Conservation (phyloP, 2,888 invertebrate genomes). For the Idaea dimidiata region DNA sequence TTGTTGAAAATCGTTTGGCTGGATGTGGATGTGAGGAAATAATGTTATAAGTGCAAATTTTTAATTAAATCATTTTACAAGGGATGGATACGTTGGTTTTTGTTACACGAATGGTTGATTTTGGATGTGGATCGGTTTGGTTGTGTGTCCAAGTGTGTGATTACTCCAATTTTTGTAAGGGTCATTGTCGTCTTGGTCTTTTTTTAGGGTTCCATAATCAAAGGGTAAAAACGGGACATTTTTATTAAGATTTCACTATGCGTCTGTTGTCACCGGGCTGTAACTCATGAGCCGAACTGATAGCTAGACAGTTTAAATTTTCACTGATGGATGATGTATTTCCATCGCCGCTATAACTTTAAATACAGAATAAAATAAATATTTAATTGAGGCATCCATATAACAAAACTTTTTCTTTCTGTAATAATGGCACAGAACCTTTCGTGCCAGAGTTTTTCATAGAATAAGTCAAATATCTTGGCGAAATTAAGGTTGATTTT, state of each 20-base stretch:
- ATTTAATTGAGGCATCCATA: too few relatives aligned
- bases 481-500: not conserved
- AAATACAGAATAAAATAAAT: too few relatives aligned
- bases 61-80: conserved; percentile 34
- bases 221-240: too few relatives aligned
- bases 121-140: conserved; percentile 35
- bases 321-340: too few relatives aligned
- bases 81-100: conserved; percentile 67
- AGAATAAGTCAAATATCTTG: not conserved
- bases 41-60: conserved; percentile 20
- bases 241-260: too few relatives aligned
- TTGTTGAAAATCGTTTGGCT: not conserved
- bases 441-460: too few relatives aligned
- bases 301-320: too few relatives aligned
- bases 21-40: conserved; percentile 4
- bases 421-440: too few relatives aligned
- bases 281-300: too few relatives aligned
- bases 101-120: conserved; percentile 59
- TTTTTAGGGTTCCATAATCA: not conserved
- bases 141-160: conserved; percentile 17
- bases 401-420: too few relatives aligned
- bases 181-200: conserved; percentile 14
- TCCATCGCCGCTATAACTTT: too few relatives aligned
- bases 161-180: conserved; percentile 19
- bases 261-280: too few relatives aligned